Evolutionary conservation across 2,797 vertebrate species (phyloP), one percentile per base, ranked within the genome.

Genomic region (Discoglossus pictus): DNA sequence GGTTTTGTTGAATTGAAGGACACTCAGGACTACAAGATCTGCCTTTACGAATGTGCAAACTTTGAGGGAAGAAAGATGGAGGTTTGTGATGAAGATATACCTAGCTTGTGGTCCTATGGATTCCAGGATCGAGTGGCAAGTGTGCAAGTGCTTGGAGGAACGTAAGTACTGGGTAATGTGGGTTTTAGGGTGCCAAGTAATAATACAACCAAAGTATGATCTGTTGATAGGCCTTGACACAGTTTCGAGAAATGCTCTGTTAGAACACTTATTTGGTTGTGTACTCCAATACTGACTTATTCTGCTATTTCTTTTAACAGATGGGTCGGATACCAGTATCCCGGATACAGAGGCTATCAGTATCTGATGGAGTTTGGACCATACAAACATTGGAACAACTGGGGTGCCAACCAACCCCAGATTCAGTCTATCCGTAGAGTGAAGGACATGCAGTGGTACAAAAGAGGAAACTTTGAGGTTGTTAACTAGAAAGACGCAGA

Each of bases 41-140:
- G 87, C 72, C 79, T 93, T 73, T 92, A 43, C 54, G 91, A 93
- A 75, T 84, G 86, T 67, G 66, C 80, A 52, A 91, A 90, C 78
- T 93, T 93, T 16, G 88, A 92, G 48, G 92, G 92, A n/a, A 89
- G 91, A 54, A 93, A 93, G 76, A 93, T 93, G 91, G 92, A 93
- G 70, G 88, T 93, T 72, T 91, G 87, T 16, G 91, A 93, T 44
- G 91, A 93, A 76, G 92, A 93, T 43, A 89, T 93, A 54, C 92
- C 91, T 56, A 93, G 91, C 73, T 75, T 93, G 76, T 93, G 91
- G 91, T 90, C 86, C 46, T 91, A 92, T 1, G 91, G 92, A 65
- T 93, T 93, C 81, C 90, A 91, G 82, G 90, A 92, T 67, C 88
- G 83, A 13, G 91, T 92, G 3, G 87, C 82, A 48, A 93, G 92